These are phyloP conservation scores for Pogonomyrmex barbatus DNA, from an alignment of 1,140 invertebrate species.

Conservation along the genomic window DNA sequence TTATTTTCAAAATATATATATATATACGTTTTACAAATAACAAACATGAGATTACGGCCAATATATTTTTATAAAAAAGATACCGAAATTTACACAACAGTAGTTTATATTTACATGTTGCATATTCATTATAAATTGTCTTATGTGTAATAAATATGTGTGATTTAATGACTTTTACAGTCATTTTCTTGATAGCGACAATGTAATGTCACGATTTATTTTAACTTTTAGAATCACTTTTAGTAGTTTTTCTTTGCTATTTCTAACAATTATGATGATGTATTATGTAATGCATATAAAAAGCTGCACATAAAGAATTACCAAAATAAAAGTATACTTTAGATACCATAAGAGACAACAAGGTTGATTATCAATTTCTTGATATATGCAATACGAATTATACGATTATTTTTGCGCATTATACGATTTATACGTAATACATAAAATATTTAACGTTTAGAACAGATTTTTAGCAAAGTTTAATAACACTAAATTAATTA, in stretches of 20 bases:
- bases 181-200: slow-evolving; percentile 2
- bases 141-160: background rate
- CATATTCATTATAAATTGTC: slow-evolving; percentile 1
- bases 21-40: background rate
- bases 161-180: slow-evolving; percentile 3
- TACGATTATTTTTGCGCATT: background rate
- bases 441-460: slow-evolving; percentile 1
- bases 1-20: background rate
- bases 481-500: background rate
- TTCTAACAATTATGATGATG: background rate
- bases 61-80: slow-evolving; percentile 24
- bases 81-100: slow-evolving; percentile 34
- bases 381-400: background rate
- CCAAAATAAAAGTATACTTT: background rate
- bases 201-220: background rate
- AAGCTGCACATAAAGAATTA: slow-evolving; percentile 1
- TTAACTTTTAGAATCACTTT: background rate
- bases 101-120: slow-evolving; percentile 30
- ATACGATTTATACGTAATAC: background rate
- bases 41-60: background rate
- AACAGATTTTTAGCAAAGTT: background rate
- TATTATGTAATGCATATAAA: background rate
- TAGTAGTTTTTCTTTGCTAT: background rate
- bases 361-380: background rate
- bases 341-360: slow-evolving; percentile 2